phyloP scores from a whole-genome alignment of 2,888 invertebrate genomes.

The Spilosoma lubricipeda region DNA sequence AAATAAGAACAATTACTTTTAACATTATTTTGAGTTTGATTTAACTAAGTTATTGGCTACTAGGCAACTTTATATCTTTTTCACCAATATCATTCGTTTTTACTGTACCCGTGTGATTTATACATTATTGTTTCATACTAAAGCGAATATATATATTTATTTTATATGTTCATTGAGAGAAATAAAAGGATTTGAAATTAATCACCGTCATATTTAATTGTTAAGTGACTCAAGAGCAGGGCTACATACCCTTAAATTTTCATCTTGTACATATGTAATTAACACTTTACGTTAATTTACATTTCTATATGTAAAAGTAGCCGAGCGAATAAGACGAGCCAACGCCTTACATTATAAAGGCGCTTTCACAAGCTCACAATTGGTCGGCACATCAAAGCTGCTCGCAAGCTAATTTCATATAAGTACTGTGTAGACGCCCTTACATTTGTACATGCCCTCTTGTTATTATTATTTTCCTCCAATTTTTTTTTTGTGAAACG shows the following conservation, averaged over 20 bases:
- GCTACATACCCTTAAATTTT: constrained; percentile 8
- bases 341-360: constrained; percentile 78
- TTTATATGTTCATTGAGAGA: neutral
- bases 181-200: neutral
- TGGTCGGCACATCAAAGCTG: constrained; percentile 82
- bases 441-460: constrained; percentile 71
- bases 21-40: neutral
- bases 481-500: constrained; percentile 73
- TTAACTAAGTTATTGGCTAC: neutral
- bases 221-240: neutral
- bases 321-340: constrained; percentile 50
- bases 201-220: neutral
- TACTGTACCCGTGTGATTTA: neutral
- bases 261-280: constrained; percentile 29
- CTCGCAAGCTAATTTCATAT: constrained; percentile 83
- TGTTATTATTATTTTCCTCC: constrained; percentile 79
- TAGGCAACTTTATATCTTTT: too few relatives aligned
- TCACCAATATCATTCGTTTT: neutral
- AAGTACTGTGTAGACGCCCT: constrained; percentile 81
- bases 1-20: neutral
- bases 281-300: constrained; percentile 41
- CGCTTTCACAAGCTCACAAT: constrained; percentile 76
- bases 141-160: neutral
- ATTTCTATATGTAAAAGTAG: constrained; percentile 44
- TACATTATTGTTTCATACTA: neutral